Base-by-base conservation (phyloP, 2,113 vertebrate species). In the Campylomormyrus tamandua region DNA sequence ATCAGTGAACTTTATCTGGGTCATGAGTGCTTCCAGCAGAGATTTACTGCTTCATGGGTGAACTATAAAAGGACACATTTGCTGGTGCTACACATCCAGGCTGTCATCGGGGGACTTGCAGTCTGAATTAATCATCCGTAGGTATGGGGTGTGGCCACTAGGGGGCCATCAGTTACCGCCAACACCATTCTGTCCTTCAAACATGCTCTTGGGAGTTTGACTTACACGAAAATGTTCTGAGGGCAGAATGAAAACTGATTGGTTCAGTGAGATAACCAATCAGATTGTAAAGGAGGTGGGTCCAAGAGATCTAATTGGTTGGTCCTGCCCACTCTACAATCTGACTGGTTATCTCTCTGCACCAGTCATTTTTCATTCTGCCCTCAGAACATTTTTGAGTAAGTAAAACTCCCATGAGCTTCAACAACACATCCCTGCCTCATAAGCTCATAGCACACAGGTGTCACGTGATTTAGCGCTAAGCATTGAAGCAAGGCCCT, bases 11-110 rank as follows among this genome's bases (percentile, higher is more conserved):
- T 66, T 91, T 90, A 93, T 93, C 90, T 93, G 53, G 83, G 92
- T 90, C 90, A 92, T 87, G 89, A 87, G 66, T 90, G 17, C 90
- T 46, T 53, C 24, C 88, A 49, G 39, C 58, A 35, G 4, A 87
- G 58, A 27, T 95, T 95, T 96, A 96, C 92, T 90, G 89, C 52
- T 70, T 90, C n/a, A 90, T 19, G 92, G 93, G 94, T 95, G 93
- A 93, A 83, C 86, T 15, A 53, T 70, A 85, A 89, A 27, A 90
- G 66, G 50, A 46, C 87, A 53, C 89, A 50, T 87, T 80, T 52
- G 86, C 53, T 39, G 80, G 39, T 42, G 88, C 49, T 15, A 39
- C 9, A 8, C 48, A 10, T 27, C 70, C 19, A 49, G 66, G 62
- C 62, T 77, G 42, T 77, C 88, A 83, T 24, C 53, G 21, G 27